Evolutionary conservation across 2,888 invertebrate species (phyloP).

Genomic region (Cistogaster globosa): DNA sequence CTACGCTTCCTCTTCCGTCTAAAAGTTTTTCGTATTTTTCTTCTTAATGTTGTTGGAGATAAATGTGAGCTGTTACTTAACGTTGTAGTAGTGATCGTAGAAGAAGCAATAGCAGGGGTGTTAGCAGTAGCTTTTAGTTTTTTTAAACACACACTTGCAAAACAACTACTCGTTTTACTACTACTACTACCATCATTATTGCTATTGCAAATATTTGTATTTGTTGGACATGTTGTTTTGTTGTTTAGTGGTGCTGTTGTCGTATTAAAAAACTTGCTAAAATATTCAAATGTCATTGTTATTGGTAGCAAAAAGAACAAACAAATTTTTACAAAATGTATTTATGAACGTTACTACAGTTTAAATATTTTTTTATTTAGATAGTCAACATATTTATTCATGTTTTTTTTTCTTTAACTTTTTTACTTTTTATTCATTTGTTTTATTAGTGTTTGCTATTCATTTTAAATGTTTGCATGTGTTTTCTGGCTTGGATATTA

Average conservation of each 20-base stretch:
- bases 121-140: neutral
- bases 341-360: neutral
- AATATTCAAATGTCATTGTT: constrained; percentile 40
- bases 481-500: neutral
- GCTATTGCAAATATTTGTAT: constrained; percentile 16
- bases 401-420: neutral
- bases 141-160: neutral
- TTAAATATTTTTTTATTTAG: constrained; percentile 4
- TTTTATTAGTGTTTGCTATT: neutral
- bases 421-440: neutral
- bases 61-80: constrained; percentile 17
- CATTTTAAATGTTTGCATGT: neutral
- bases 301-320: neutral
- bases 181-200: neutral
- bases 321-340: neutral
- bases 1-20: constrained; percentile 63
- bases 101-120: neutral
- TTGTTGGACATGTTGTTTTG: constrained; percentile 6
- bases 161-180: neutral
- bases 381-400: constrained; percentile 16
- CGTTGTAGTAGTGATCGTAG: neutral
- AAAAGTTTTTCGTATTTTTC: constrained; percentile 64
- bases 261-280: constrained; percentile 20
- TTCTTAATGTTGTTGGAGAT: constrained; percentile 37
- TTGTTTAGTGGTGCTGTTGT: neutral